Base-by-base conservation (phyloP, 1,140 invertebrate genomes). In the Papilio machaon region DNA sequence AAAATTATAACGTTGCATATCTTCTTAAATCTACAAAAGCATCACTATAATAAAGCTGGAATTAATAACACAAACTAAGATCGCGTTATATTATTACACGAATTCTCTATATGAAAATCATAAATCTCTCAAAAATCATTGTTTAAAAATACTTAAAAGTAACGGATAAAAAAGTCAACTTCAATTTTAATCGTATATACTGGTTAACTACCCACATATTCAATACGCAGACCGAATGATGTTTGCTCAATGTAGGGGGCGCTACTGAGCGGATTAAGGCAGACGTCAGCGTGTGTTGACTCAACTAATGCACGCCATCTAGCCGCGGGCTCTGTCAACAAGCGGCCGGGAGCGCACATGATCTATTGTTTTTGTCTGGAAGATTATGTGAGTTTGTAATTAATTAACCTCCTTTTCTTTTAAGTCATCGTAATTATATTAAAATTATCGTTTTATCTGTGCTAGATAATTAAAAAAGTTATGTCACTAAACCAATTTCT, bases 241-340 rank as follows among this genome's bases (percentile, higher is more conserved):
- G 78, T 84, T 85, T 82, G 78, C 84, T 74, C 64, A 83, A 67
- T 75, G 82, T 73, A 85, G 81, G 84, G 86, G 85, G 84, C 80
- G 82, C 86, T 79, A 78, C 80, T 83, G 73, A 84, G 70, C 80
- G 86, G 91, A 90, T 91, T 91, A 92, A 73, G 80, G 77, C 52
- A 73, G 83, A 86, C 84, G 83, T 81, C 85, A 82, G 76, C 77
- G 82, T 30, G 17, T 93, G 89, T 93, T 92, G 84, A 90, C 89
- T 89, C 83, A 89, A 87, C 89, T 93, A 93, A 93, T 93, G 92
- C 91, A 92, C 90, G 90, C 89, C 90, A 93, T 90, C 90, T 91
- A 91, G 87, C 91, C 91, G 86, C 82, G 43, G 89, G 89, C 85
- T 88, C 73, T 80, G 88, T 91, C 89, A 92, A 92, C 91, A 92